Percentiles rank a stretch among this genome's conserved stretches.
Evolutionary conservation across 2,113 vertebrate genomes (phyloP).

Genomic region (Callithrix jacchus): DNA sequence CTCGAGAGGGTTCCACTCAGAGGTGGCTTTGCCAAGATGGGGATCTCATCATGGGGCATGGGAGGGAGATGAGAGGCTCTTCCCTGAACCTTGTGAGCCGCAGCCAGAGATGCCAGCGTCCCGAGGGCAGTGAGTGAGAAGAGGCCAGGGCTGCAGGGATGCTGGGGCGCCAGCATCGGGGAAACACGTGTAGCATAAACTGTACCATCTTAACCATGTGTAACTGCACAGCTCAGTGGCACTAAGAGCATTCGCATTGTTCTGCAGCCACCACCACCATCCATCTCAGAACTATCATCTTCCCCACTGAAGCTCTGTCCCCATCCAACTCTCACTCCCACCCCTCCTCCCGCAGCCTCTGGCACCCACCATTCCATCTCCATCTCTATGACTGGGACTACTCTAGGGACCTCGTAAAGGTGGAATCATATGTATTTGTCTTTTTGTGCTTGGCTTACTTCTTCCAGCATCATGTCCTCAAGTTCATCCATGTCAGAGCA

Average conservation of each 20-base stretch:
- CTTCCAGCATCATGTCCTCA: neutral
- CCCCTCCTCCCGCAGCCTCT: neutral
- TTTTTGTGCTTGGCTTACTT: neutral
- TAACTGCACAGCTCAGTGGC: neutral
- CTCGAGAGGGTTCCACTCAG: no score
- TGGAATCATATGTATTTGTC: neutral
- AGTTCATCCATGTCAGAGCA: neutral
- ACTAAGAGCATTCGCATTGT: neutral
- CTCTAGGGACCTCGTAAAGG: neutral
- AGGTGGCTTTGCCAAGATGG: neutral
- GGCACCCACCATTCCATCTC: neutral
- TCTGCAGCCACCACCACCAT: neutral
- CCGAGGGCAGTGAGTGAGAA: neutral
- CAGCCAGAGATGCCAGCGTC: neutral
- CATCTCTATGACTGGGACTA: neutral
- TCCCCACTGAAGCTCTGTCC: neutral
- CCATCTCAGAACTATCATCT: neutral
- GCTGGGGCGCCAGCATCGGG: neutral
- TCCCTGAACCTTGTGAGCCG: no score
- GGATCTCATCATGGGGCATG: rapidly evolving
- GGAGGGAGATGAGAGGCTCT: neutral
- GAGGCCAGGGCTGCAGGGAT: neutral
- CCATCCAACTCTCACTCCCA: neutral
- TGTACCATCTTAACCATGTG: neutral
- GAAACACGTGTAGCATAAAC: neutral